Percentiles rank a stretch among this genome's conserved stretches.
Conservation (phyloP, 2,888 invertebrate genomes). For the Andrena praecox region DNA sequence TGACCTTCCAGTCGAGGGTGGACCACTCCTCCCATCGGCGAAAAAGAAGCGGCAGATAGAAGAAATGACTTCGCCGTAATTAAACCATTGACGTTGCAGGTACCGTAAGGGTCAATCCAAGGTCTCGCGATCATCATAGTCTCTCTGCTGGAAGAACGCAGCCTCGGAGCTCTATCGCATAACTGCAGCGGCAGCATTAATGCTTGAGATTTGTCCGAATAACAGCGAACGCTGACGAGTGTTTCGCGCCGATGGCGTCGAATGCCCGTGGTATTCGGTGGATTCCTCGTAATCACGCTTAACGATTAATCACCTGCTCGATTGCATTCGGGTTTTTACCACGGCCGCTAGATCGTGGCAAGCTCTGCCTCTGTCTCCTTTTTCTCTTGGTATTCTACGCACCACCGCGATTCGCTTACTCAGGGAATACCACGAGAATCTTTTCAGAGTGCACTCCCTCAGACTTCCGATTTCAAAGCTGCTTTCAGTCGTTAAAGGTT, state of each 20-base stretch:
- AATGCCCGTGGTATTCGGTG: constrained; percentile 37
- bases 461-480: neutral
- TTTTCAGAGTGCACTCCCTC: neutral
- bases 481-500: neutral
- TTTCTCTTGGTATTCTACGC: neutral
- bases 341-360: too few relatives aligned
- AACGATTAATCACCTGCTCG: constrained; percentile 54
- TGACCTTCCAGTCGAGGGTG: constrained; percentile 64
- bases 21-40: constrained; percentile 40
- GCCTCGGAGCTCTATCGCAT: constrained; percentile 40
- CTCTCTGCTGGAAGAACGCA: constrained; percentile 40
- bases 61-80: constrained; percentile 68
- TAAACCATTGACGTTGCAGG: constrained; percentile 70
- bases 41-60: constrained; percentile 25
- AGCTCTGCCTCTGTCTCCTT: neutral
- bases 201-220: constrained; percentile 75
- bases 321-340: constrained; percentile 2
- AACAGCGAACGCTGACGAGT: constrained; percentile 33
- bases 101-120: constrained; percentile 73
- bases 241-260: constrained; percentile 42
- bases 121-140: constrained; percentile 62
- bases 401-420: too few relatives aligned
- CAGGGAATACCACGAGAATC: neutral
- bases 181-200: constrained; percentile 68
- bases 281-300: constrained; percentile 46